A percentile compares a stretch with the other conserved stretches of the same genome.
phyloP scores from a whole-genome alignment of 2,888 invertebrate genomes.

The Venusia cambrica region DNA sequence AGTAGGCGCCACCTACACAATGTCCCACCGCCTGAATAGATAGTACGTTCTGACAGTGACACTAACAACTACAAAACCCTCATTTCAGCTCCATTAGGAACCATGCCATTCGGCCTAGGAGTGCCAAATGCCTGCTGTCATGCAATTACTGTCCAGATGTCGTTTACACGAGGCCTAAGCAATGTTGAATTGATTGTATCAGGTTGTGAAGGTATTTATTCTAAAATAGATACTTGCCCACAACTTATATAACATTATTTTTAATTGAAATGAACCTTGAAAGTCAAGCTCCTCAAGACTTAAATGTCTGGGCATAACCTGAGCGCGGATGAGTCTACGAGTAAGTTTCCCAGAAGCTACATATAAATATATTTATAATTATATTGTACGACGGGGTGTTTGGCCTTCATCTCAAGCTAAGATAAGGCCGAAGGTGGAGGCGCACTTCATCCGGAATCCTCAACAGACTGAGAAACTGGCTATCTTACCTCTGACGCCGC shows the following conservation, averaged over 20 bases:
- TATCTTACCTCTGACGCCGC: too few relatives aligned
- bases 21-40: conserved; percentile 12
- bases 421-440: too few relatives aligned
- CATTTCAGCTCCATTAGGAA: conserved; percentile 17
- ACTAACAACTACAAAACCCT: conserved; percentile 22
- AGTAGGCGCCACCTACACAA: conserved; percentile 9
- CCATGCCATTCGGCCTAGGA: conserved; percentile 14
- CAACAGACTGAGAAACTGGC: too few relatives aligned
- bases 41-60: conserved; percentile 20
- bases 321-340: too few relatives aligned
- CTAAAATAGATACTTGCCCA: not conserved
- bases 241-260: not conserved
- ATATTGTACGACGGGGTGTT: too few relatives aligned
- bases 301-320: too few relatives aligned
- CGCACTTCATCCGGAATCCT: too few relatives aligned
- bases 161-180: conserved; percentile 6
- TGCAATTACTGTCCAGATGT: conserved; percentile 13
- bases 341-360: too few relatives aligned
- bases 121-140: conserved; percentile 13
- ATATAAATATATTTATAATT: too few relatives aligned
- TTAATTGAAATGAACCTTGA: too few relatives aligned
- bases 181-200: conserved; percentile 9
- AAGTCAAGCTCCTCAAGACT: too few relatives aligned
- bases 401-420: too few relatives aligned
- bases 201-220: conserved; percentile 1